phyloP scores from a whole-genome alignment of 2,113 vertebrate genomes.

The Toxostoma redivivum region DNA sequence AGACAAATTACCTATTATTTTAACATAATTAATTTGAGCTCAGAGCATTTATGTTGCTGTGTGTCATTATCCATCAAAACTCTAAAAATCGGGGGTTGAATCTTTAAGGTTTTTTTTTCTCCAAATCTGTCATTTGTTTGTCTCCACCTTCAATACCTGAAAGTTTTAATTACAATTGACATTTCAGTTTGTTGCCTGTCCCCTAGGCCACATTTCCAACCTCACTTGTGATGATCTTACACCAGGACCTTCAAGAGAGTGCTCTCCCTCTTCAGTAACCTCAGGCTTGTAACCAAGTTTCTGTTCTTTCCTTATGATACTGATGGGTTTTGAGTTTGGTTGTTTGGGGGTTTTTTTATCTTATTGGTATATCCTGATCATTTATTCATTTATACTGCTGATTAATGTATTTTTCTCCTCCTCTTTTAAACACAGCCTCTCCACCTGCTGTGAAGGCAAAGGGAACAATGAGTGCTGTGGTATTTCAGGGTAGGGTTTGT shows the following conservation, averaged over 20 bases:
- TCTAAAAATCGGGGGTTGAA: conserved; percentile 8
- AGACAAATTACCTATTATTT: conserved; percentile 64
- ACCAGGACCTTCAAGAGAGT: neutral
- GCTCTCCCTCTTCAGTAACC: neutral
- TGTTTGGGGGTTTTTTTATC: neutral
- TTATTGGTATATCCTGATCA: neutral
- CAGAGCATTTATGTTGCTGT: conserved; percentile 35
- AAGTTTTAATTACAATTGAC: neutral
- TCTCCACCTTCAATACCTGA: neutral
- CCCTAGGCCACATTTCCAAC: neutral
- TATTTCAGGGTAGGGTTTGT: neutral
- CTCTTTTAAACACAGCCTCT: neutral
- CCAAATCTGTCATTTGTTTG: neutral
- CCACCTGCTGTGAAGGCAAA: neutral
- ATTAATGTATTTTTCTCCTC: neutral
- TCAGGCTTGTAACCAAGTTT: neutral
- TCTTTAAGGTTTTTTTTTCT: neutral
- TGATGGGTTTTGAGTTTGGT: too few relatives aligned
- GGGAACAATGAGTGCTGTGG: neutral
- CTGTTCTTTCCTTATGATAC: neutral
- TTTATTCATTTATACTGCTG: neutral
- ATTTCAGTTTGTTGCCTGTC: neutral
- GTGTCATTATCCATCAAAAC: conserved; percentile 58
- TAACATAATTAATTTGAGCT: conserved; percentile 65
- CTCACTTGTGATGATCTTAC: neutral